Evolutionary conservation across 1,140 invertebrate species (phyloP).

Genomic region (Galendromus occidentalis): DNA sequence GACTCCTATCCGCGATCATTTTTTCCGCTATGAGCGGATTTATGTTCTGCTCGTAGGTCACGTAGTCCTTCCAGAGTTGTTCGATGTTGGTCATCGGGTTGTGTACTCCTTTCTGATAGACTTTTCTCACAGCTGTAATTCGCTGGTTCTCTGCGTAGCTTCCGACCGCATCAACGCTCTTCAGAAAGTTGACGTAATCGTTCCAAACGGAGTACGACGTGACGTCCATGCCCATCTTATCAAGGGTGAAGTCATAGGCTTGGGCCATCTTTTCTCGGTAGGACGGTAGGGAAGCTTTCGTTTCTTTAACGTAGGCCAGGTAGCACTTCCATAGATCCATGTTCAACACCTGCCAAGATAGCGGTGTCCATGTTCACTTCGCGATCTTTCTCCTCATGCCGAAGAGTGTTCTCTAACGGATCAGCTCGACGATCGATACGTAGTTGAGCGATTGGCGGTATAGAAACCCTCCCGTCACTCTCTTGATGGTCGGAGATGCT

Average conservation of each 20-base stretch:
- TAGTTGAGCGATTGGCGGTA: too few species aligned
- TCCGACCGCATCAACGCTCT: constrained; percentile 85
- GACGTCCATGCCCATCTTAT: constrained; percentile 96
- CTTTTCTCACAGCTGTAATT: constrained; percentile 88
- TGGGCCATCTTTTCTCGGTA: constrained; percentile 99
- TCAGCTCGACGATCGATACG: too few species aligned
- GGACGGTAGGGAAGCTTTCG: constrained; percentile 71
- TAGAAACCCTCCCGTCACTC: too few species aligned
- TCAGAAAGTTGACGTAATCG: constrained; percentile 94
- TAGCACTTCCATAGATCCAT: constrained; percentile 98
- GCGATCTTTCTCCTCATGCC: too few species aligned
- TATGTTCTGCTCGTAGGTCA: constrained; percentile 52
- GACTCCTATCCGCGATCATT: constrained; percentile 66
- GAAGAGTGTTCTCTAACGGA: too few species aligned
- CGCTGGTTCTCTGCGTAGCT: constrained; percentile 98
- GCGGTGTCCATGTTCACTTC: too few species aligned
- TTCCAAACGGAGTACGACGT: constrained; percentile 89
- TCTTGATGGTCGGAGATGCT: too few species aligned
- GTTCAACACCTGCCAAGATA: constrained; percentile 40
- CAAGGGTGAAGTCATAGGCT: constrained; percentile 95
- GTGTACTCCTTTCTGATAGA: constrained; percentile 44
- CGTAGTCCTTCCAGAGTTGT: constrained; percentile 94
- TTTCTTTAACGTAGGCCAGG: constrained; percentile 92
- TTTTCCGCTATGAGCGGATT: constrained; percentile 91
- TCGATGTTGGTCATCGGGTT: constrained; percentile 97